Base-by-base conservation (phyloP, 2,888 invertebrate species). In the Erannis defoliaria region DNA sequence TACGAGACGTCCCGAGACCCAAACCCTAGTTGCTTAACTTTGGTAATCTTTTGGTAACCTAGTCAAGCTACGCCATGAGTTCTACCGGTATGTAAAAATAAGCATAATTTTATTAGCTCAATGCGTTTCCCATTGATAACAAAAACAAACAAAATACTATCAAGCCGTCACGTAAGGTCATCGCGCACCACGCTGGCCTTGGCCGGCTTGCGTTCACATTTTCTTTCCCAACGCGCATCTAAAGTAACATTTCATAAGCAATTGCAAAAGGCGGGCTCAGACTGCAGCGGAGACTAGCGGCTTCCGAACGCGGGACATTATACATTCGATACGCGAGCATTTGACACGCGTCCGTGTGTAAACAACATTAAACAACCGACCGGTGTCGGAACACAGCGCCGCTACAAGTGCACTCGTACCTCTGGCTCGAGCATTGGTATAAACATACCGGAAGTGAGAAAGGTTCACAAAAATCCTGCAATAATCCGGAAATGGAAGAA, bases 211-310 rank as follows among this genome's bases (percentile, higher is more conserved):
- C 91, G 87, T 83, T 90, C 89, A 90, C 88, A 82, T 72, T 81
- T 81, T 74, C 84, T 89, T 92, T 89, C 92, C 80, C 90, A 90
- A 90, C 88, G 75, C 76, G 72, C 84, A 86, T 89, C 92, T 90
- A 86, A 88, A 86, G 82, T 86, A 85, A 88, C 85, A 88, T 91
- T 91, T 90, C 90, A 85, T 85, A 89, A 91, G 85, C 78, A 68
- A 71, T 81, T 85, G 78, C 84, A 83, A 81, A 80, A 83, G 80
- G 51, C 51, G 53, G 61, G 55, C 72, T 64, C 65, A 64, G 70
- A 70, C 72, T 68, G 59, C 72, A 70, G 29, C 46, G 23, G 56
- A 46, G 48, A 53, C 59, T 16, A 26, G 48, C 40, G 53, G 64
- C 58, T 64, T 62, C 75, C 71, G 72, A 72, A 64, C 66, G 14